Percentiles rank a stretch among this genome's conserved stretches.
These are phyloP conservation scores for Anagyrus pseudococci DNA, from an alignment of 2,888 invertebrate species.

Conservation along the genomic window DNA sequence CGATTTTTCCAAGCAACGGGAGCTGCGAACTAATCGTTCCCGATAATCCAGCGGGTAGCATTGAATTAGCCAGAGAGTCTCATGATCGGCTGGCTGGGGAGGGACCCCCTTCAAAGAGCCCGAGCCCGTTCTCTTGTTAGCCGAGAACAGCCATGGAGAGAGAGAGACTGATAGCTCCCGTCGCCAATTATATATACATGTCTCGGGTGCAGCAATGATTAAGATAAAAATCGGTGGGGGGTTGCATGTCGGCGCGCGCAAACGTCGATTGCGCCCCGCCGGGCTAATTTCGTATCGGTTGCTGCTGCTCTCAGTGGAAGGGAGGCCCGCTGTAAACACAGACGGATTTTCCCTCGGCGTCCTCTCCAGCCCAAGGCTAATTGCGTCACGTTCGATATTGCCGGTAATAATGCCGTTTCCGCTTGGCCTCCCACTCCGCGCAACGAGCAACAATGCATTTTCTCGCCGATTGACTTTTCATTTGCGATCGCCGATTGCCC, in stretches of 20 bases:
- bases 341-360: neutral
- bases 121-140: neutral
- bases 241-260: neutral
- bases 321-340: neutral
- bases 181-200: constrained; percentile 8
- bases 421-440: too few species aligned
- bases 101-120: neutral
- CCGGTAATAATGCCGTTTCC: constrained; percentile 5
- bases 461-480: constrained; percentile 14
- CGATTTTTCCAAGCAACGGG: too few species aligned
- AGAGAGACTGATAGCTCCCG: too few species aligned
- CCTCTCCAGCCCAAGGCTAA: constrained; percentile 13
- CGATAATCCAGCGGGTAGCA: too few species aligned
- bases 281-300: constrained; percentile 7
- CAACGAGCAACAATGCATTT: constrained; percentile 6
- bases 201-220: constrained; percentile 15
- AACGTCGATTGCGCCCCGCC: constrained; percentile 10
- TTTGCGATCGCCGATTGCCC: neutral
- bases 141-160: neutral
- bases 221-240: constrained; percentile 26
- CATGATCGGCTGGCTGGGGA: neutral
- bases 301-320: too few species aligned
- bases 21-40: too few species aligned
- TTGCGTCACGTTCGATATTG: constrained; percentile 9
- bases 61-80: too few species aligned